Percentiles rank a stretch among this genome's conserved stretches.
Conservation (phyloP, 1,140 invertebrate species). For the Orchesella cincta region DNA sequence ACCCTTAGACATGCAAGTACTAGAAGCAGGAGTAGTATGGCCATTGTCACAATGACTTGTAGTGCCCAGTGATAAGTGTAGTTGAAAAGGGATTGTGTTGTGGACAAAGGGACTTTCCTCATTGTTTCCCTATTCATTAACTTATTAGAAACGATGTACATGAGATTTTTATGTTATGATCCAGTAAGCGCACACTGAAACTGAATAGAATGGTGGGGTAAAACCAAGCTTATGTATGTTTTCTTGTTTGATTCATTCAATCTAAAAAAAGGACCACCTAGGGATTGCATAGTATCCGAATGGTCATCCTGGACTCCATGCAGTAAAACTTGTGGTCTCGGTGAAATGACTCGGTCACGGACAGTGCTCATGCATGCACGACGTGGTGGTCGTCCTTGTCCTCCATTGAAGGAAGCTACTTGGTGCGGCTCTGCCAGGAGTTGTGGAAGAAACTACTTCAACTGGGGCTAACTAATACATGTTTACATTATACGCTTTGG, state of each 20-base stretch:
- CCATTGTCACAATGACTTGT: too few species aligned
- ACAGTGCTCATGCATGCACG: conserved; percentile 73
- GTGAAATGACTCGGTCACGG: conserved; percentile 76
- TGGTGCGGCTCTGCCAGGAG: conserved; percentile 79
- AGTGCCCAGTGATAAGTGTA: too few species aligned
- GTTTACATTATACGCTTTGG: background rate
- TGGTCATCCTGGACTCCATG: conserved; percentile 85
- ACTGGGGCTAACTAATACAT: conserved; percentile 16
- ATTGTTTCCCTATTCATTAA: too few species aligned
- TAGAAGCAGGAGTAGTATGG: too few species aligned
- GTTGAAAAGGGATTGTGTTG: too few species aligned
- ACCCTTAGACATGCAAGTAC: too few species aligned
- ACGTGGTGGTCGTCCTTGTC: conserved; percentile 74
- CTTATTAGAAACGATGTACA: too few species aligned
- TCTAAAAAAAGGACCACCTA: conserved; percentile 55
- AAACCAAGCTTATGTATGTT: too few species aligned
- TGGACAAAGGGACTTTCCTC: too few species aligned
- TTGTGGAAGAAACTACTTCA: conserved; percentile 59
- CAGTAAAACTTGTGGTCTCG: conserved; percentile 81
- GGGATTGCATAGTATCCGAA: conserved; percentile 80
- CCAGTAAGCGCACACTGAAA: too few species aligned
- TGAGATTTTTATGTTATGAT: too few species aligned
- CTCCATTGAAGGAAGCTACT: conserved; percentile 76
- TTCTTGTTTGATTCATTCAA: conserved; percentile 16
- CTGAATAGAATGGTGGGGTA: too few species aligned